phyloP scores from a whole-genome alignment of 2,888 invertebrate genomes.

The Mimachlamys varia region DNA sequence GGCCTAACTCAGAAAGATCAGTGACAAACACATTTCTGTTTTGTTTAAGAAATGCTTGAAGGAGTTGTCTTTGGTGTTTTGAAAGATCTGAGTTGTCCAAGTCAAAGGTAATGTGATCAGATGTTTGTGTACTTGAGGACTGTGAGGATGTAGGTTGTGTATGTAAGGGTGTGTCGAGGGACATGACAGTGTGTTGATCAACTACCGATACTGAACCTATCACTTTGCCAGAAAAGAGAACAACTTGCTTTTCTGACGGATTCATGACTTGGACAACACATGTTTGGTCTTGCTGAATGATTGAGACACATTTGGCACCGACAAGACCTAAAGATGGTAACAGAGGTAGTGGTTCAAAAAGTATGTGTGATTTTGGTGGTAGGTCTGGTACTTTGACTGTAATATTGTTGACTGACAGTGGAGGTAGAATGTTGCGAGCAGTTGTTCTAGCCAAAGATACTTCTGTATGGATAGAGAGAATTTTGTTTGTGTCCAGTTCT shows the following conservation, averaged over 20 bases:
- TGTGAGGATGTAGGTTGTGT: background rate
- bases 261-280: background rate
- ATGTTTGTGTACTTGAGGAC: background rate
- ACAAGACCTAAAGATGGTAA: background rate
- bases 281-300: slow-evolving; percentile 1
- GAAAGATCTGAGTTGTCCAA: slow-evolving; percentile 38
- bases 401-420: background rate
- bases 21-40: slow-evolving; percentile 44
- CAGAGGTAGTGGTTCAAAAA: background rate
- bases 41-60: slow-evolving; percentile 40
- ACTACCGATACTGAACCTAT: background rate
- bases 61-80: slow-evolving; percentile 22
- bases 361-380: background rate
- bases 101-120: slow-evolving; percentile 37
- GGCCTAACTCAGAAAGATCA: slow-evolving; percentile 28
- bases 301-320: background rate
- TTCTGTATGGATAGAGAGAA: background rate
- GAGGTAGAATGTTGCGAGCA: background rate
- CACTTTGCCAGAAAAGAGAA: background rate
- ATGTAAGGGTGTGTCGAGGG: background rate
- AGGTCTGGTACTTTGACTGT: background rate
- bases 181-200: background rate
- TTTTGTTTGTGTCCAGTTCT: background rate
- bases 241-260: background rate
- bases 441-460: background rate